Conservation (phyloP, 2,888 invertebrate species). For the Andrena praecox region DNA sequence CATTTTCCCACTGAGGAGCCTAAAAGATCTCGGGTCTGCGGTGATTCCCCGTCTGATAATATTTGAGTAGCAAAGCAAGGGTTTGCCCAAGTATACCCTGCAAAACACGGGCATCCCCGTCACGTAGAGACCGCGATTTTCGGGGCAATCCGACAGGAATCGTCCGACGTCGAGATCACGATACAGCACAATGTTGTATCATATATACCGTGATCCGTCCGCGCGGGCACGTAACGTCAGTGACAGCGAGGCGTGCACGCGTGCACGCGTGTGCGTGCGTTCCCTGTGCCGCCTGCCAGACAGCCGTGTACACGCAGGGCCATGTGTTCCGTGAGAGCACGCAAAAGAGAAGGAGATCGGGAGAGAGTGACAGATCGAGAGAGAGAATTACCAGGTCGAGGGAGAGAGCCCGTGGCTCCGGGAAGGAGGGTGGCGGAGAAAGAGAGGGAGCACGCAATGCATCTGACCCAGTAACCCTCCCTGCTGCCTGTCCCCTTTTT, state of each 20-base stretch:
- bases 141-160: background rate
- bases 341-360: constrained; percentile 62
- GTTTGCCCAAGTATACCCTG: no score
- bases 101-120: no score
- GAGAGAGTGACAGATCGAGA: constrained; percentile 52
- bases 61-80: no score
- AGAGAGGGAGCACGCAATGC: constrained; percentile 75
- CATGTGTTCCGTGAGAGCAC: constrained; percentile 77
- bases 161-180: background rate
- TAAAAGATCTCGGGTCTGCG: no score
- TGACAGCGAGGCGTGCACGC: constrained; percentile 10
- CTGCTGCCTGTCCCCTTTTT: constrained; percentile 65
- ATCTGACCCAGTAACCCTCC: constrained; percentile 84
- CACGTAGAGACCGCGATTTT: background rate
- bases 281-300: constrained; percentile 52
- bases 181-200: background rate
- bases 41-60: no score
- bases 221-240: constrained; percentile 36
- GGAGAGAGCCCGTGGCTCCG: constrained; percentile 36
- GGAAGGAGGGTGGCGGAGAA: constrained; percentile 55
- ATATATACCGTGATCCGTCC: constrained; percentile 15
- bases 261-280: constrained; percentile 26
- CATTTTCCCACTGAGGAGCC: no score
- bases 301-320: constrained; percentile 71
- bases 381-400: constrained; percentile 36